Evolutionary conservation across 2,797 vertebrate species (phyloP), one percentile per base, ranked within the genome.

Genomic region (Streptopelia turtur): DNA sequence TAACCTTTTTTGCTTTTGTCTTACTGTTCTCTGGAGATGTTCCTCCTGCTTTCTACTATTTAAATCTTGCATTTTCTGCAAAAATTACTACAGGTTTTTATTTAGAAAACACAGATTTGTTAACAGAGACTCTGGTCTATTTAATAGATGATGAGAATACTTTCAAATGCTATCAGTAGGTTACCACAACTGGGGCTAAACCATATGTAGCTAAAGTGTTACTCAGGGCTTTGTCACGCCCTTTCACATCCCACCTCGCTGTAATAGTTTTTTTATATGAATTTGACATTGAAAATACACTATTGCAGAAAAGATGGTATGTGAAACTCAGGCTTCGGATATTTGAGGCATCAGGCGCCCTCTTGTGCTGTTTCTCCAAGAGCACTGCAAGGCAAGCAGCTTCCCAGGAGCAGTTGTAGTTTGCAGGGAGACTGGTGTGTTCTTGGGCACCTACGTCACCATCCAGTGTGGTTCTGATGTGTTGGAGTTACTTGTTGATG

Each of bases 341-440:
- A 53, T 10, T 61, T 2, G 94, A 75, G 60, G 76, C 43, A 16
- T 49, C 57, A 59, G 81, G 94, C 91, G 95, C 96, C 96, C 95
- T 90, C 96, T 96, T 89, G 96, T 87, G 96, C 68, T 70, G 10
- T 24, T 77, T 89, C 52, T 74, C 12, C 0, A 2, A 12, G 27
- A 94, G 52, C 47, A 15, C 47, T 0, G 0, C 39, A 39, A 65
- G 13, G 37, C 2, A 0, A 71, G 57, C 35, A 39, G 35, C n/a
- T 76, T 65, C 50, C 16, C 1, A 3, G 55, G 28, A 87, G 45
- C 56, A 27, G 16, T 10, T 61, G 21, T 35, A 11, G 14, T 85
- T 57, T 49, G 23, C 0, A 2, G 10, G 16, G 43, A 33, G 57
- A 8, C 7, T 27, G 11, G 4, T 45, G 6, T 10, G 9, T 79